Conservation (phyloP, 2,797 vertebrate genomes). For the Botia almorhae region DNA sequence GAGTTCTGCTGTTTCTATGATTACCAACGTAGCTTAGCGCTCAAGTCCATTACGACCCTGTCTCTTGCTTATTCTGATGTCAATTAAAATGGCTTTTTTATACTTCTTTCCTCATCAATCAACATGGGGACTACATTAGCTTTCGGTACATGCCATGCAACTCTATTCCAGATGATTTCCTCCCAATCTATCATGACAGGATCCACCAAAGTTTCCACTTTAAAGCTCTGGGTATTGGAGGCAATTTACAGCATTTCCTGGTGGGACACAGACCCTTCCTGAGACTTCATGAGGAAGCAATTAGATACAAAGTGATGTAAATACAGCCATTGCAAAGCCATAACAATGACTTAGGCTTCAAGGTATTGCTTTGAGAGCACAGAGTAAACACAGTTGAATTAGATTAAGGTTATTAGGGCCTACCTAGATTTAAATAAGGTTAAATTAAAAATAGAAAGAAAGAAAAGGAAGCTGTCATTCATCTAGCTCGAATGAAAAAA, state of each 20-base stretch:
- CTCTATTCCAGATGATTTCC: constrained; percentile 62
- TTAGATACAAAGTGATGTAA: constrained; percentile 64
- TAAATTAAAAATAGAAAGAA: constrained; percentile 25
- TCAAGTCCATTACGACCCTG: constrained; percentile 45
- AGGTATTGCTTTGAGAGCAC: constrained; percentile 46
- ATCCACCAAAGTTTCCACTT: constrained; percentile 64
- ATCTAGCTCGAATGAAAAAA: not conserved
- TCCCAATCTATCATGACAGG: constrained; percentile 63
- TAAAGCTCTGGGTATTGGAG: constrained; percentile 62
- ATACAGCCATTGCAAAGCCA: constrained; percentile 56
- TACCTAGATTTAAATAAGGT: constrained; percentile 45
- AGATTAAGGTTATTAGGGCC: constrained; percentile 32
- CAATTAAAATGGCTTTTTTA: constrained; percentile 42
- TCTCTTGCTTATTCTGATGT: constrained; percentile 49
- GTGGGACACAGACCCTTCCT: constrained; percentile 57
- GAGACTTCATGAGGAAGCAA: constrained; percentile 61
- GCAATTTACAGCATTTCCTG: constrained; percentile 60
- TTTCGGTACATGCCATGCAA: constrained; percentile 64
- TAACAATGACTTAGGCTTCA: constrained; percentile 23
- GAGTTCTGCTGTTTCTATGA: constrained; percentile 40
- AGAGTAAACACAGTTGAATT: constrained; percentile 51
- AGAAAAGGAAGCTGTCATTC: constrained; percentile 41
- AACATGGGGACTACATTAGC: constrained; percentile 63
- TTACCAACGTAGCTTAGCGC: constrained; percentile 32
- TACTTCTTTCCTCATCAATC: constrained; percentile 62